Evolutionary conservation across 1,140 invertebrate species (phyloP), one percentile per base, ranked within the genome.

Genomic region (Eufriesea mexicana): DNA sequence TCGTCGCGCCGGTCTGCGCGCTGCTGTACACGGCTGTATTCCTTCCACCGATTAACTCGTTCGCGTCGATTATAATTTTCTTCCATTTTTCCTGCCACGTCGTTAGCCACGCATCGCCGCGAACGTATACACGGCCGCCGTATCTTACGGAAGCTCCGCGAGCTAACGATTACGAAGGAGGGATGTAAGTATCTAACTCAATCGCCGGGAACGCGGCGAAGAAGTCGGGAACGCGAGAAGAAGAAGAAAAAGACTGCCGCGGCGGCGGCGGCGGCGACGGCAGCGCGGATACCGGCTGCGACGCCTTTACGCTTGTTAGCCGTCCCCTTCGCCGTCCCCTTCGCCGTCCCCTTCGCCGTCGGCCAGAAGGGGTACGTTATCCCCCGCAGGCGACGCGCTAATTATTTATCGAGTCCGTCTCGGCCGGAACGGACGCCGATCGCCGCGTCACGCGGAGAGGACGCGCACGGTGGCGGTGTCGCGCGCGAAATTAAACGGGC

Each of bases 281-380:
- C 6, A 16, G 14, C 47, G 45, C 9, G 68, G 68, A 86, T 64
- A 61, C 47, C 47, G 66, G 51, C 59, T 61, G 62, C 70, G 81
- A 85, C 73, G 75, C 62, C 80, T 89, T 90, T 84, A 86, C 84
- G 89, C 88, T 91, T 84, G 83, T 90, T 90, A 89, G 85, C 68
- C 67, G 77, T 73, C 78, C 77, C 54, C n/a, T n/a, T n/a, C n/a
- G n/a, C n/a, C n/a, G n/a, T n/a, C n/a, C n/a, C 55, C 61, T 62
- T 72, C 9, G 51, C 59, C 49, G 57, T 49, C 35, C 78, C 68
- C 61, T 55, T 64, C 5, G 45, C 54, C 55, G 45, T 42, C 54
- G 64, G 64, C 64, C 42, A 35, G 20, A 72, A 28, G 55, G 80
- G 75, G 67, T 54, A 51, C 64, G 76, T 88, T 85, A 76, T 88